Percentiles rank a stretch among this genome's conserved stretches.
Conservation (phyloP, 2,113 vertebrate species). For the Anoplopoma fimbria region DNA sequence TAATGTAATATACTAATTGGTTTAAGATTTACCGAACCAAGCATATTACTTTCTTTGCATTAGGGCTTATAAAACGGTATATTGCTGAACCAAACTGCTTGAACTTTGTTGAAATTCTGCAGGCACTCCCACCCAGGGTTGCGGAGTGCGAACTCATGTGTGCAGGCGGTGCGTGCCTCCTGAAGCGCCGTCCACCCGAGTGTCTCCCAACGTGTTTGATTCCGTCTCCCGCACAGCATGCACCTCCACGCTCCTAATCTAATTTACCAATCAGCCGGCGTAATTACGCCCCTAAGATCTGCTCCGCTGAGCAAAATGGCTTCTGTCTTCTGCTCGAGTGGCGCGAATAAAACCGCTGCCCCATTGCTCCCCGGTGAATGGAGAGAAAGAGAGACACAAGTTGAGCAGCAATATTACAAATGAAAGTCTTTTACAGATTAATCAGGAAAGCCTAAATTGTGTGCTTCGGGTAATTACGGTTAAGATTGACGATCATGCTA, state of each 20-base stretch:
- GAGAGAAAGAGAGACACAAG: slow-evolving; percentile 26
- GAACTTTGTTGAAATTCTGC: not conserved
- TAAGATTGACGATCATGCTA: slow-evolving; percentile 64
- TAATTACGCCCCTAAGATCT: slow-evolving; percentile 74
- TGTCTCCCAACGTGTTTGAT: slow-evolving; percentile 7
- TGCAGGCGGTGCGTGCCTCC: not conserved
- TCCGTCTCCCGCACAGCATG: slow-evolving; percentile 32
- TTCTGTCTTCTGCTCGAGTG: slow-evolving; percentile 66
- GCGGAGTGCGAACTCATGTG: not conserved
- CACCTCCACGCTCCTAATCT: slow-evolving; percentile 63
- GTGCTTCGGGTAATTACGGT: slow-evolving; percentile 73
- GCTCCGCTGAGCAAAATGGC: slow-evolving; percentile 66
- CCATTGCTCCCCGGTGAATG: slow-evolving; percentile 39
- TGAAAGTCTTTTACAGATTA: slow-evolving; percentile 62
- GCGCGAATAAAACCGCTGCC: slow-evolving; percentile 59
- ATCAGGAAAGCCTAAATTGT: slow-evolving; percentile 62
- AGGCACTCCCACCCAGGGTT: not conserved
- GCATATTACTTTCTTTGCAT: not conserved
- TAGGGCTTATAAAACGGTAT: not conserved
- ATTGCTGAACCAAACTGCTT: not conserved
- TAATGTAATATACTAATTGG: slow-evolving; percentile 7
- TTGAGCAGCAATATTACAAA: slow-evolving; percentile 48
- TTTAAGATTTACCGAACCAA: slow-evolving; percentile 17
- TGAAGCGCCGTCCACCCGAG: not conserved
- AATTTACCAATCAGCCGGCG: slow-evolving; percentile 78